Evolutionary conservation across 2,888 invertebrate genomes (phyloP), one percentile per base, ranked within the genome.

Genomic region (Amphimallon solstitiale): DNA sequence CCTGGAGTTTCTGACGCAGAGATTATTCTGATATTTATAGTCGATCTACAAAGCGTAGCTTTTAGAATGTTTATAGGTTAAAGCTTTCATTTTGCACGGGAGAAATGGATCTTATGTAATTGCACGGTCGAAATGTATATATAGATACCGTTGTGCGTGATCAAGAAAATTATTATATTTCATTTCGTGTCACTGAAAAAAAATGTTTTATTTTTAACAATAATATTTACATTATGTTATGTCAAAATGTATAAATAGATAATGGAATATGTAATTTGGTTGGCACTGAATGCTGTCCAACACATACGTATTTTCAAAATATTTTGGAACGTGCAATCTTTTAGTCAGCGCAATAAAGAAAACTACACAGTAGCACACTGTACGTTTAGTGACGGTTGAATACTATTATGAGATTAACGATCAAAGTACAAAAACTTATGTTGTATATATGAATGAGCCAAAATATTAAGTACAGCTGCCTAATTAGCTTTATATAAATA

Each of bases 161-260:
- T 38, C 56, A 21, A 23, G 56, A 56, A 56, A 40, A 40, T 40
- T 15, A 56, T 40, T 56, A 40, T 21, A 23, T 15, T 19, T 56
- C 21, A 29, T 21, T 56, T 40, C 23, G 35, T 38, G 38, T 38
- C 56, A 6, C 40, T 9, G 23, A 29, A 56, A 56, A 17, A 43
- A 12, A 10, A 14, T n/a, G 17, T 2, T 56, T 35, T 56, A 43
- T 56, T 40, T 40, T 56, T 40, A 38, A 56, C 14, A 38, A 56
- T 14, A 56, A 56, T 56, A 56, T 43, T 56, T 56, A 56, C 40
- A 56, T 56, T 56, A 21, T 43, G 23, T 23, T 40, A 40, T 40
- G 40, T 40, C 56, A 56, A 40, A 56, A 56, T 14, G 4, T 21
- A 56, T 29, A 29, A 29, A 29, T 29, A 29, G 29, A 29, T 29